Base-by-base conservation (phyloP, 2,888 invertebrate genomes). In the Dicroscelio sp. region DNA sequence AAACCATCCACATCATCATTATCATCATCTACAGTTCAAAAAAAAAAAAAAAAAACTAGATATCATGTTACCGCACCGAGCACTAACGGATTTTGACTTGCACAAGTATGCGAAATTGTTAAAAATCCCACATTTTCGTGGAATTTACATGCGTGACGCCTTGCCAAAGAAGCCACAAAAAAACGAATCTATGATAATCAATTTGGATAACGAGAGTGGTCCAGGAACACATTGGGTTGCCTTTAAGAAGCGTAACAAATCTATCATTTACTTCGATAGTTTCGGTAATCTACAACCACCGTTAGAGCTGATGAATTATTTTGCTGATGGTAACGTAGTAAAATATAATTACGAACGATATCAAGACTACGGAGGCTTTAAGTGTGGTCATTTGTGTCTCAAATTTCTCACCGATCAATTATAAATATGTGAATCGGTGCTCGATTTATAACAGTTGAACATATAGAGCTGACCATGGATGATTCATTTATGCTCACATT, bases 91-190 rank as follows among this genome's bases (percentile, higher is more conserved):
- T 90, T 30, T 85, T 14, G 95, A 96, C 94, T 91, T 96, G 69
- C 35, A 78, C 5, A 94, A 94, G 76, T 95, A 93, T 89, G 93
- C 92, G 92, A 90, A 94, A 91, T 78, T 0, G 4, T 14, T 90
- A 14, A 79, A 95, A 92, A 92, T 96, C 89, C 93, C 94, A 38
- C 55, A 95, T 85, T 96, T 96, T 89, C 93, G 96, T 69, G 96
- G 95, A 20, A 94, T 96, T 91, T 96, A 25, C n/a, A 67, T 67
- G 67, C 35, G 67, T 10, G n/a, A 60, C 27, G 38, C 20, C 10
- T 69, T 69, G 27, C 69, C 69, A 2, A 25, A 38, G 43, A 69
- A 63, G 12, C 69, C 69, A n/a, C 69, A 17, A 43, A 69, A 25
- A 3, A 8, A 27, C 8, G 69, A 69, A 69, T 69, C 43, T 17